Base-by-base conservation (phyloP, 2,113 vertebrate species). In the Herpetotheres cachinnans region DNA sequence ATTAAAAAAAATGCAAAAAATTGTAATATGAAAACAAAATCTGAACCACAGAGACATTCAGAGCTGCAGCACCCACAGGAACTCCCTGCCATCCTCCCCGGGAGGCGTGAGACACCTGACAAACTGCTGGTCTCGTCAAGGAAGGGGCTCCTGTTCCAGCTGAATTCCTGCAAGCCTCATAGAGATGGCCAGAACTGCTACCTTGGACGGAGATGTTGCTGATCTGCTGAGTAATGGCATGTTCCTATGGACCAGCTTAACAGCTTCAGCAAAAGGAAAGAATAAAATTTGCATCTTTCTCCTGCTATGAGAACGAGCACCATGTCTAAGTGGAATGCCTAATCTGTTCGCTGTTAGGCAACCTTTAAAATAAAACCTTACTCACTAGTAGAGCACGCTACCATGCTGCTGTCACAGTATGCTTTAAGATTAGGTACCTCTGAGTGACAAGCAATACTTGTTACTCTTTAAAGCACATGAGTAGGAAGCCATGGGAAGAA, bases 31-130 rank as follows among this genome's bases (percentile, higher is more conserved):
- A 80, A 83, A 88, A 46, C 19, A 52, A 76, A 83, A 82, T 32
- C 65, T 56, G 21, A 7, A 7, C 10, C 2, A 2, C 32, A 22
- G 49, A 4, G 2, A 29, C n/a, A 8, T n/a, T 29, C 11, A 10
- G 15, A 46, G 40, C 26, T n/a, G 20, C n/a, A 47, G 73, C 63
- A 30, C 25, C 32, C 21, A 1, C 32, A 16, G 44, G 27, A 65
- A 34, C 24, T 34, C 56, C 34, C 30, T 44, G 52, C 8, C 56
- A 36, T 1, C 34, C 50, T 52, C 16, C 34, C 32, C 16, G 0
- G 0, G 34, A 14, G n/a, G 7, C 0, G 1, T 2, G 27, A 59
- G 65, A 44, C 21, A 7, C 13, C 47, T 24, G 40, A 10, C 6
- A 82, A 73, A 42, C 6, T 2, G 56, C 38, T 67, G 32, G 12